Base-by-base conservation (phyloP, 2,113 vertebrate genomes). In the Menura novaehollandiae region DNA sequence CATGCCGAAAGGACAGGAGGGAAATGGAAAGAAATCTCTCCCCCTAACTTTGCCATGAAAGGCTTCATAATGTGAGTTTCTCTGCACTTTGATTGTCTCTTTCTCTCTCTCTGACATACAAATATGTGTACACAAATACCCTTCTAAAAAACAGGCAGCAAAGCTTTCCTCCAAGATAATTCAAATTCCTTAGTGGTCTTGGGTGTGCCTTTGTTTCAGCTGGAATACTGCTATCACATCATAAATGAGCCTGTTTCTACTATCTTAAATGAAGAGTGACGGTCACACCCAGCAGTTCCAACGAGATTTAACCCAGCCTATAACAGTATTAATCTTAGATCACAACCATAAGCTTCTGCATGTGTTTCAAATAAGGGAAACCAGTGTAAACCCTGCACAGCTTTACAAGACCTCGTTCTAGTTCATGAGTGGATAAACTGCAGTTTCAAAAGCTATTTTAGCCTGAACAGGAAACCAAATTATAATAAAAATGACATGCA, bases 401-500 rank as follows among this genome's bases (percentile, higher is more conserved):
- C 94, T 96, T 96, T 96, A 96, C 92, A 95, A 95, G 93, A 92
- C 49, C 4, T 92, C 67, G 33, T 84, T 95, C 86, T 92, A 95
- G 86, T 95, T 95, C 96, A 94, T 56, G 73, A 91, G 80, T 93
- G 92, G 96, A 92, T 97, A 96, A 96, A 96, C 69, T 93, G 58
- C 60, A 96, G 80, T 93, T 96, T 95, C 96, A 89, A 95, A 96
- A 95, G 80, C 86, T 91, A 86, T 84, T 94, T 92, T 85, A 85
- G 83, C 83, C 69, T 58, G 58, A 95, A 94, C 88, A 92, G 95
- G 96, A 97, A 97, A 92, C 91, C 76, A 89, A 96, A 96, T 96
- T 96, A 93, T 96, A 92, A 89, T 93, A 95, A 97, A 97, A 97
- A 94, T 95, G 76, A 95, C 96, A 96, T 92, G 77, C 76, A 96